Conservation (phyloP, 64 coral and sea anemone species). For the Montipora capricornis region DNA sequence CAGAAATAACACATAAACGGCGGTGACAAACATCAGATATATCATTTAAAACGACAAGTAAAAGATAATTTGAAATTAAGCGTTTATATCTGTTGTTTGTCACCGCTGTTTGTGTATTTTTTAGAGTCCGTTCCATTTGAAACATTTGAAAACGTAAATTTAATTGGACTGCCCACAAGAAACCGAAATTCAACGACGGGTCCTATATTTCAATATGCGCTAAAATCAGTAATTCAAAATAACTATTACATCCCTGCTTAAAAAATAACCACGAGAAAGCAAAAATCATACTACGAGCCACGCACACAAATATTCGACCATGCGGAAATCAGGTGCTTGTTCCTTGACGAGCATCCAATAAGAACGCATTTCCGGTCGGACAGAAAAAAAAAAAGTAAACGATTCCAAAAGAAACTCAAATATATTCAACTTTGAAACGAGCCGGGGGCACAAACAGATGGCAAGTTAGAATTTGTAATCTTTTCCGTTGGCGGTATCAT, state of each 20-base stretch:
- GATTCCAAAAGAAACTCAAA: conserved; percentile 17
- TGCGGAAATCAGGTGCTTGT: neutral
- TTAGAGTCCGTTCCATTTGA: too few relatives aligned
- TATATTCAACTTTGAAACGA: conserved; percentile 46
- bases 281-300: neutral
- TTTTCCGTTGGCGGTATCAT: neutral
- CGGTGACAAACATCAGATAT: too few relatives aligned
- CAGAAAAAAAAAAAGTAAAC: neutral
- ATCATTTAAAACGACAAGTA: too few relatives aligned
- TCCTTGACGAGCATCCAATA: neutral
- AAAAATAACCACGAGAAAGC: too few relatives aligned
- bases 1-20: too few relatives aligned
- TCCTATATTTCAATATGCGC: too few relatives aligned
- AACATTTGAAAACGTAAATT: too few relatives aligned
- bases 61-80: too few relatives aligned
- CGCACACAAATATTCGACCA: neutral
- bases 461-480: conserved; percentile 9
- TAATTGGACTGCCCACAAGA: neutral
- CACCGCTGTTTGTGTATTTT: too few relatives aligned
- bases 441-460: conserved; percentile 22
- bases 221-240: too few relatives aligned
- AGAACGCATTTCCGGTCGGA: conserved; percentile 12
- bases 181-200: neutral
- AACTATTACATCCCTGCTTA: neutral
- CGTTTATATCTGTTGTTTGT: too few relatives aligned